Evolutionary conservation across 2,888 invertebrate genomes (phyloP), one percentile per base, ranked within the genome.

Genomic region (Leucophora obtusa): DNA sequence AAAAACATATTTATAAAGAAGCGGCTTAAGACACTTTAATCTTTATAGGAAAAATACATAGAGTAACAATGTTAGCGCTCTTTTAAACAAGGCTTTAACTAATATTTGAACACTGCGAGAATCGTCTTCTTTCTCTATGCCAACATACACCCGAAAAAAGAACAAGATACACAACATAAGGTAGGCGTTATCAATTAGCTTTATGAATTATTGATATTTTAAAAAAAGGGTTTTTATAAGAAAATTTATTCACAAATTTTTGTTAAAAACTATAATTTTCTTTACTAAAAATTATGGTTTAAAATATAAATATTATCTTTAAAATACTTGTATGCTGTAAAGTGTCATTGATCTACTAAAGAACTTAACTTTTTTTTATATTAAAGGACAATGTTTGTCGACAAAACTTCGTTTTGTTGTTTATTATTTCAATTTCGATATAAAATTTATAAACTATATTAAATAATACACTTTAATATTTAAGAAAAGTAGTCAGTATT

Each of bases 131-230:
- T 38, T 11, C 43, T 47, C 43, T 47, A 47, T 47, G 43, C 43
- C 14, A 28, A 47, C 43, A 47, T 47, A 7, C 43, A 14, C 43
- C 76, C 76, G 63, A 58, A 76, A 70, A 69, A 63, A 14, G 18
- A 35, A 28, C 28, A 65, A 60, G 59, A n/a, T 54, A n/a, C n/a
- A 38, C 47, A 68, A 84, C 79, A 77, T 65, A 73, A 83, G 82
- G 82, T 79, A 86, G 89, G 89, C 89, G 89, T 89, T 89, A 89
- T 89, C 89, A 89, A 89, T 89, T 89, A 89, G 86, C 85, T 84
- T 86, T 85, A 87, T 89, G 89, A 89, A 89, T 89, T 89, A 89
- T 89, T 87, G 86, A 89, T 80, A 38, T 54, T 65, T 70, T 75
- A 15, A 1, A 21, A 53, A 47, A 38, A 35, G 14, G n/a, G 43